phyloP scores from a whole-genome alignment of 2,888 invertebrate species.

The Xestia sexstrigata region DNA sequence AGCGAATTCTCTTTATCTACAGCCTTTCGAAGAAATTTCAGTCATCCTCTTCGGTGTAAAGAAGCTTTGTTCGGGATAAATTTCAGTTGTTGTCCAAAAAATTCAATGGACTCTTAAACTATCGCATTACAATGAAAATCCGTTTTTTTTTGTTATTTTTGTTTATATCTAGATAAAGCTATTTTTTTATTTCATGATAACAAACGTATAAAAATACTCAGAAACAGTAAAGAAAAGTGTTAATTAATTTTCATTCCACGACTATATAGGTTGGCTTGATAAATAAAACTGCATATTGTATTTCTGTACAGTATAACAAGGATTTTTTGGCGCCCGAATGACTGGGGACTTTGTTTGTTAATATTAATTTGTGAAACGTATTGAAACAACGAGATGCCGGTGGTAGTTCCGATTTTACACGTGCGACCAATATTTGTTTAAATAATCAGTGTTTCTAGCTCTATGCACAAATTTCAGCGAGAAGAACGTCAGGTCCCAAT shows the following conservation, averaged over 20 bases:
- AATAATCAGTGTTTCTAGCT: neutral
- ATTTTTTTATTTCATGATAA: too few species aligned
- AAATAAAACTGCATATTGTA: neutral
- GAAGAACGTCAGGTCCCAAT: neutral
- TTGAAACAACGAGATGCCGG: neutral
- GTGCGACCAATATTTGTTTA: neutral
- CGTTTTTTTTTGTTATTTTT: neutral
- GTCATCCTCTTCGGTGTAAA: too few species aligned
- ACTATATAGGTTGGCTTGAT: neutral
- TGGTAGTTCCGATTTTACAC: neutral
- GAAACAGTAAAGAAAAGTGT: neutral
- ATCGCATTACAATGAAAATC: too few species aligned
- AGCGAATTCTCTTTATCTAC: neutral
- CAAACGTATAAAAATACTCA: too few species aligned
- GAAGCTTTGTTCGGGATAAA: neutral
- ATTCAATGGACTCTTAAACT: neutral
- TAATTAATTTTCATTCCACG: neutral
- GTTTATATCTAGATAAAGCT: neutral
- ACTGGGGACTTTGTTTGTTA: neutral
- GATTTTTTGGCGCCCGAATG: neutral
- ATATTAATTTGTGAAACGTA: neutral
- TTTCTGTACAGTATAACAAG: neutral
- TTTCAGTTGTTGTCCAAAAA: neutral
- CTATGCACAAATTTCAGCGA: neutral
- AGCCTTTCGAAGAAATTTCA: neutral